These are phyloP conservation scores for Embidobia sp. DNA, from an alignment of 2,888 invertebrate species.

Conservation along the genomic window DNA sequence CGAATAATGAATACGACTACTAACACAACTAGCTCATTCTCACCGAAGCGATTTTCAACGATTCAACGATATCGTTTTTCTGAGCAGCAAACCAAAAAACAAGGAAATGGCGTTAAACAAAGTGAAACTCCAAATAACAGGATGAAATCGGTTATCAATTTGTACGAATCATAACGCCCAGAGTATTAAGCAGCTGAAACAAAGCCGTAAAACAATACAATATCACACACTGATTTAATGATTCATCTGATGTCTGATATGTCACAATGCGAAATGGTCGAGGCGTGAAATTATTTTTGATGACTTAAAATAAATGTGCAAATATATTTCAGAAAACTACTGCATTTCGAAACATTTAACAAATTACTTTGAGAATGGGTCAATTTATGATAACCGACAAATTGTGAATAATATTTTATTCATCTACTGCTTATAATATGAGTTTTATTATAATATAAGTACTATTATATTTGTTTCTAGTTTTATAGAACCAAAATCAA, in stretches of 20 bases:
- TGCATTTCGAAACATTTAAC: too few relatives aligned
- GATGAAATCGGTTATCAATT: constrained; percentile 25
- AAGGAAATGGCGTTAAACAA: constrained; percentile 19
- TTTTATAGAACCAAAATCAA: too few relatives aligned
- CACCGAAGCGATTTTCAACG: constrained; percentile 7
- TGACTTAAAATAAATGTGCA: neutral
- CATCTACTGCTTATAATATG: too few relatives aligned
- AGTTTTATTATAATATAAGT: too few relatives aligned
- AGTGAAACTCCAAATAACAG: constrained; percentile 16
- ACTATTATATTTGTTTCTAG: too few relatives aligned
- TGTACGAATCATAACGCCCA: constrained; percentile 11
- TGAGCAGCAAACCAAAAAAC: constrained; percentile 1
- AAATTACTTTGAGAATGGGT: too few relatives aligned
- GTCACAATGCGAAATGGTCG: constrained; percentile 9
- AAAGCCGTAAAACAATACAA: constrained; percentile 26
- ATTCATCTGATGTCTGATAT: constrained; percentile 55
- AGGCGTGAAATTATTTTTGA: constrained; percentile 22
- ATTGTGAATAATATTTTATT: too few relatives aligned
- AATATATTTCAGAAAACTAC: too few relatives aligned
- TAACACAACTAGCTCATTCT: constrained; percentile 5
- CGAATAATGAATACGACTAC: neutral
- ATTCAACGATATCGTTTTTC: constrained; percentile 15
- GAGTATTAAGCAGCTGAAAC: constrained; percentile 9
- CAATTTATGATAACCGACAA: too few relatives aligned
- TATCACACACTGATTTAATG: constrained; percentile 58